Conservation (phyloP, 1,140 invertebrate species). For the Drosophila neocordata region DNA sequence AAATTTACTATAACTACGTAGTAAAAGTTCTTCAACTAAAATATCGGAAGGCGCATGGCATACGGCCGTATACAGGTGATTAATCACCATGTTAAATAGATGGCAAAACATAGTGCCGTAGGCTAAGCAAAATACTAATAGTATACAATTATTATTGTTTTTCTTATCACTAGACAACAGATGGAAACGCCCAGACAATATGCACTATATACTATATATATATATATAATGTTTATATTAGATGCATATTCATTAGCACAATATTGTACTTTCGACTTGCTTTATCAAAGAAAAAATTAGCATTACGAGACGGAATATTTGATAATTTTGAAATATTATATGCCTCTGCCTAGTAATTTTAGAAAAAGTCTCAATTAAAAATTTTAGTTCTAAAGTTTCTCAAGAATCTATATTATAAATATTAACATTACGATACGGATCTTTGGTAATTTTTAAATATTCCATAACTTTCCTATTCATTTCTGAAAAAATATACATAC, state of each 20-base stretch:
- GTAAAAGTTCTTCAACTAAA: too few species aligned
- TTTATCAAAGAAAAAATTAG: not conserved
- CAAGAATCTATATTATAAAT: too few species aligned
- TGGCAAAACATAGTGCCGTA: constrained; percentile 1
- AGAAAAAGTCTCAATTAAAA: too few species aligned
- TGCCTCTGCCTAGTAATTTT: too few species aligned
- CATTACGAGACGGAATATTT: too few species aligned
- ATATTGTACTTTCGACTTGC: constrained; percentile 35
- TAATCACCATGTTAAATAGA: not conserved
- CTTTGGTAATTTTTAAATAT: too few species aligned
- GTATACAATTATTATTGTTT: not conserved
- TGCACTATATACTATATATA: constrained; percentile 14
- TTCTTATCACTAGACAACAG: not conserved
- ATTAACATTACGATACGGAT: too few species aligned
- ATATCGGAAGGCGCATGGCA: too few species aligned
- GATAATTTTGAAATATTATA: not conserved
- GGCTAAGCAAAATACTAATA: too few species aligned
- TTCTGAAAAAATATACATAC: too few species aligned
- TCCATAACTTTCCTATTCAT: too few species aligned
- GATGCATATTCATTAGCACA: not conserved
- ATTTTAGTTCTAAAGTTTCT: too few species aligned
- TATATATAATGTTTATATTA: constrained; percentile 15
- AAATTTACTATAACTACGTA: constrained; percentile 27
- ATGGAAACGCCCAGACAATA: constrained; percentile 6
- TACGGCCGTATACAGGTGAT: not conserved